Percentiles rank a stretch among this genome's conserved stretches.
phyloP scores from a whole-genome alignment of 2,797 vertebrate genomes.

The Iguana delicatissima region DNA sequence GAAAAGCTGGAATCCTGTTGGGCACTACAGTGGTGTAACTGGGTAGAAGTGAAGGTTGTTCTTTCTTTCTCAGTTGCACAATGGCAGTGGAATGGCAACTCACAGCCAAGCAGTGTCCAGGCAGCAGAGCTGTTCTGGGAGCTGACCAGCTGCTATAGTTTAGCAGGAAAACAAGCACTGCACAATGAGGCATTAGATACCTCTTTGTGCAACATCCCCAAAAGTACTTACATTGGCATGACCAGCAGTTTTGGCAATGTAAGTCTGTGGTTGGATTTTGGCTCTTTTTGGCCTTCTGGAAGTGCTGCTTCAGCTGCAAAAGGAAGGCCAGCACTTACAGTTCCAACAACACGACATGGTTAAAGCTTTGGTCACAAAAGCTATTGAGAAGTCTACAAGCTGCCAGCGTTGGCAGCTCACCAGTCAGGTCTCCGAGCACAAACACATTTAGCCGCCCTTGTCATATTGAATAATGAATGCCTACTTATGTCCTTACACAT shows the following conservation, averaged over 20 bases:
- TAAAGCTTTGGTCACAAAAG: not conserved
- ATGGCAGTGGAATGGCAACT: no score
- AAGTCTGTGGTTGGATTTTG: no score
- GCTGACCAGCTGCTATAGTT: no score
- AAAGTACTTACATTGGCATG: no score
- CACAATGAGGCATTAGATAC: no score
- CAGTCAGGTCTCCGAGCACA: constrained; percentile 19
- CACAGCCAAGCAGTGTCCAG: no score
- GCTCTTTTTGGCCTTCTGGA: not conserved
- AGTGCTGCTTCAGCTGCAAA: not conserved
- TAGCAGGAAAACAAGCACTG: no score
- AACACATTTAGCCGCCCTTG: constrained; percentile 29
- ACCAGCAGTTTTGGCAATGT: no score
- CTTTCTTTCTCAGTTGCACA: no score
- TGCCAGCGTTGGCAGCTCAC: constrained; percentile 8
- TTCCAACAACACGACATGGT: not conserved
- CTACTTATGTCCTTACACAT: constrained; percentile 39
- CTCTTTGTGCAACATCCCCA: no score
- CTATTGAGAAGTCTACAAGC: not conserved
- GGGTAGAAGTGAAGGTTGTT: no score
- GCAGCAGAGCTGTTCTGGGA: no score
- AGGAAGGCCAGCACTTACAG: not conserved
- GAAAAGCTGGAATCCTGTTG: not conserved
- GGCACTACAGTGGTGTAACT: not conserved
- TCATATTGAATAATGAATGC: constrained; percentile 45